Evolutionary conservation across 2,797 vertebrate species (phyloP).

Genomic region (Psittacula echo): DNA sequence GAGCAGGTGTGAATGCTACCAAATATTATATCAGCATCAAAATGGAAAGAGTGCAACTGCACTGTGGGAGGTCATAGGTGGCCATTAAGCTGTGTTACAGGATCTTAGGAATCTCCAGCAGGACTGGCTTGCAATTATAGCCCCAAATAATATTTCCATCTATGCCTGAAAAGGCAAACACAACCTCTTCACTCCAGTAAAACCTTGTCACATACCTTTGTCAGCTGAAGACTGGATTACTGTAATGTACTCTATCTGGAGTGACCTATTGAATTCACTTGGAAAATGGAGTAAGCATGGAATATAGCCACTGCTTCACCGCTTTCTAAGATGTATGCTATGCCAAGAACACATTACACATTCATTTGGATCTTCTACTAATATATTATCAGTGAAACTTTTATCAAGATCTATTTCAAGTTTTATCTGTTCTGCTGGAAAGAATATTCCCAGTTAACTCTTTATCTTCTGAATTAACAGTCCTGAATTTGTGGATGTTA

Average conservation of each 20-base stretch:
- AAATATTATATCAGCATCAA: not conserved
- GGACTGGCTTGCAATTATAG: not conserved
- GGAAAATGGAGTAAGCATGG: not conserved
- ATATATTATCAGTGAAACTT: not conserved
- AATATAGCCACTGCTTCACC: not conserved
- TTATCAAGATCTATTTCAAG: not conserved
- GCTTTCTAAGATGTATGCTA: not conserved
- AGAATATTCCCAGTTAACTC: not conserved
- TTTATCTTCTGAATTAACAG: not conserved
- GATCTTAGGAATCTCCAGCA: not conserved
- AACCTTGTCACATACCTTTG: not conserved
- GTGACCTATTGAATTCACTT: not conserved
- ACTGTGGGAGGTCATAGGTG: not conserved
- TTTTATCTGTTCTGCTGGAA: not conserved
- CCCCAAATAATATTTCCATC: not conserved
- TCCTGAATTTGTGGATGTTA: not conserved
- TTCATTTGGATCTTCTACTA: not conserved
- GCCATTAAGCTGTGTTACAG: not conserved
- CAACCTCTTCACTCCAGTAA: not conserved
- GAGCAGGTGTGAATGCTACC: not conserved
- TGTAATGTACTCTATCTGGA: not conserved
- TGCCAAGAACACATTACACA: not conserved
- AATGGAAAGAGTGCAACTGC: not conserved
- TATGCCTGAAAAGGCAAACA: not conserved
- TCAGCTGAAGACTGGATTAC: not conserved